phyloP scores from a whole-genome alignment of 2,888 invertebrate genomes.

The Onthophagus sagittarius region DNA sequence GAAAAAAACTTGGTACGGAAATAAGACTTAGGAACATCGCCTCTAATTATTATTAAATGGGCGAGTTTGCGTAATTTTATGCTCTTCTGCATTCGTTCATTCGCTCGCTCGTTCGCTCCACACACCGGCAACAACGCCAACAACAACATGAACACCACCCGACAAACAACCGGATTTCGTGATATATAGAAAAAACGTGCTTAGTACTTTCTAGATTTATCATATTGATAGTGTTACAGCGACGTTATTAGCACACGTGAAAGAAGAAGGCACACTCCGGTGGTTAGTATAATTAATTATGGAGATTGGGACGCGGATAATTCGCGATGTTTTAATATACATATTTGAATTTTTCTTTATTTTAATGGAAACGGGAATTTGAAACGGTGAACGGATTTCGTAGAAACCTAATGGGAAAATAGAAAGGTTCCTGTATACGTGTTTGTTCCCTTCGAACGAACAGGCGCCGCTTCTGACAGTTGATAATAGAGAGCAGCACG shows the following conservation, averaged over 20 bases:
- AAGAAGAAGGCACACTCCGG: not conserved
- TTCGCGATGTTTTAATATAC: not conserved
- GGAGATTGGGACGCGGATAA: not conserved
- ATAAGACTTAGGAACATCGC: conserved; percentile 18
- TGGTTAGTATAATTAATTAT: not conserved
- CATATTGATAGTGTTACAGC: conserved; percentile 6
- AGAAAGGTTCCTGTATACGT: not conserved
- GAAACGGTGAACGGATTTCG: not conserved
- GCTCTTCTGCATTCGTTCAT: conserved; percentile 30
- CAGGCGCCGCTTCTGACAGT: not conserved
- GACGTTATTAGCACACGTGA: not conserved
- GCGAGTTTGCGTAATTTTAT: conserved; percentile 38
- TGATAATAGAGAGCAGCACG: not conserved
- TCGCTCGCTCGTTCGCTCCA: not conserved
- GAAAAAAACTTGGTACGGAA: conserved; percentile 3
- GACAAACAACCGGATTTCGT: conserved; percentile 23
- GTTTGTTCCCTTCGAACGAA: not conserved
- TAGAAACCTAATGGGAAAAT: not conserved
- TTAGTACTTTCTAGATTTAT: conserved; percentile 22
- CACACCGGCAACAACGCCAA: conserved; percentile 21
- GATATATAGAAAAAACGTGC: conserved; percentile 7
- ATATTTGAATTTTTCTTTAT: not conserved
- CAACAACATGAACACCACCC: conserved; percentile 16
- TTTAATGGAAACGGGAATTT: not conserved
- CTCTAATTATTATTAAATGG: conserved; percentile 33